A percentile compares a stretch with the other conserved stretches of the same genome.
phyloP scores from a whole-genome alignment of 2,113 vertebrate species.

The Thryonomys swinderianus region DNA sequence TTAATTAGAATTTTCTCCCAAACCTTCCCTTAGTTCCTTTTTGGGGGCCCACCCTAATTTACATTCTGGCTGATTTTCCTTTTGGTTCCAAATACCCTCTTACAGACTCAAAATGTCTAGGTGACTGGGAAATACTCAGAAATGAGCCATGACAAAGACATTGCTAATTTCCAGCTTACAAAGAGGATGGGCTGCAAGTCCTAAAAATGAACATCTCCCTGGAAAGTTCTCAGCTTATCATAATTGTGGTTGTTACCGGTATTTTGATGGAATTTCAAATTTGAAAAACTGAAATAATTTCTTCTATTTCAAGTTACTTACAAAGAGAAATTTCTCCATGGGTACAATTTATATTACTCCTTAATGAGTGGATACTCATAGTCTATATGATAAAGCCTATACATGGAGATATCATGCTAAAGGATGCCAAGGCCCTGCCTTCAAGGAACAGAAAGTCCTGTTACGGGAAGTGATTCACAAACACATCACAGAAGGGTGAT shows the following conservation, averaged over 20 bases:
- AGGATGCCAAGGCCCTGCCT: background rate
- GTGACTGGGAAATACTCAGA: background rate
- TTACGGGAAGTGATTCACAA: background rate
- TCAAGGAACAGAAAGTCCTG: background rate
- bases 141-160: background rate
- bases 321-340: background rate
- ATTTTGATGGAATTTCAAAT: background rate
- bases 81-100: background rate
- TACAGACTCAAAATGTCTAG: background rate
- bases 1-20: background rate
- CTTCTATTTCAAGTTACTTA: constrained; percentile 3
- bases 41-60: background rate
- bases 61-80: background rate
- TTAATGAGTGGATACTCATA: background rate
- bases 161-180: background rate
- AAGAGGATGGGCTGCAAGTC: background rate
- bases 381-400: background rate
- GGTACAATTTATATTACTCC: background rate
- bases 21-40: background rate
- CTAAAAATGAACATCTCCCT: background rate
- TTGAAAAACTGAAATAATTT: constrained; percentile 13
- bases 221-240: background rate
- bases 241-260: background rate
- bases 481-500: background rate
- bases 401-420: background rate